Conservation (phyloP, 2,888 invertebrate species). For the Leistus spinibarbis region DNA sequence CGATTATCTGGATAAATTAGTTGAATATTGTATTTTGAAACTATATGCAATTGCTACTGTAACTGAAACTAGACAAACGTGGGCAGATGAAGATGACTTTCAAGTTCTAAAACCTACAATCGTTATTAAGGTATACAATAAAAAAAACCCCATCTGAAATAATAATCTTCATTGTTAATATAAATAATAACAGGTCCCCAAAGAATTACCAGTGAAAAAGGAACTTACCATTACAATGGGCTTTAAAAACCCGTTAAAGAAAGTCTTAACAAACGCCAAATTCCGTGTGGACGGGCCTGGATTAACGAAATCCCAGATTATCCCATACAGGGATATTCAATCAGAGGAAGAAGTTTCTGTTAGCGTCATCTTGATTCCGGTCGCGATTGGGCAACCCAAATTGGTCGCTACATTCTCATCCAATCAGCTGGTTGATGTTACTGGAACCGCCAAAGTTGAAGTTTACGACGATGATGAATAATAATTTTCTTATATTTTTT, state of each 20-base stretch:
- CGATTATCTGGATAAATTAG: constrained; percentile 78
- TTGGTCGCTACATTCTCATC: constrained; percentile 75
- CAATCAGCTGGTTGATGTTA: constrained; percentile 71
- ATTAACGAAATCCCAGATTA: constrained; percentile 64
- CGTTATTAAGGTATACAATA: constrained; percentile 64
- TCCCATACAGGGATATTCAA: constrained; percentile 63
- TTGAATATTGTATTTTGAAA: constrained; percentile 82
- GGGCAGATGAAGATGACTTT: constrained; percentile 84
- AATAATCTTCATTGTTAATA: constrained; percentile 43
- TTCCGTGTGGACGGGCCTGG: constrained; percentile 75
- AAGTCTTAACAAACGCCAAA: constrained; percentile 67
- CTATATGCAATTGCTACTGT: constrained; percentile 80
- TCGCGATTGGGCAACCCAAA: constrained; percentile 67
- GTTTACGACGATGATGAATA: constrained; percentile 56
- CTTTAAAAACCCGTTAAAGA: constrained; percentile 74
- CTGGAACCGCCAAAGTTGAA: constrained; percentile 68
- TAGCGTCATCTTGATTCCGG: constrained; percentile 66
- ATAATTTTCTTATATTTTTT: too few species aligned
- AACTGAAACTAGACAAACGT: constrained; percentile 79
- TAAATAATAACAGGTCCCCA: constrained; percentile 70
- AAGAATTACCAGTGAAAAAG: constrained; percentile 64
- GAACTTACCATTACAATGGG: constrained; percentile 63
- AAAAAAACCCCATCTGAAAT: constrained; percentile 10
- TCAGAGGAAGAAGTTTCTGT: constrained; percentile 63
- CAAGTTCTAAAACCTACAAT: constrained; percentile 76